These are phyloP conservation scores for Phragmatobia fuliginosa DNA, from an alignment of 2,888 invertebrate genomes.

Conservation along the genomic window DNA sequence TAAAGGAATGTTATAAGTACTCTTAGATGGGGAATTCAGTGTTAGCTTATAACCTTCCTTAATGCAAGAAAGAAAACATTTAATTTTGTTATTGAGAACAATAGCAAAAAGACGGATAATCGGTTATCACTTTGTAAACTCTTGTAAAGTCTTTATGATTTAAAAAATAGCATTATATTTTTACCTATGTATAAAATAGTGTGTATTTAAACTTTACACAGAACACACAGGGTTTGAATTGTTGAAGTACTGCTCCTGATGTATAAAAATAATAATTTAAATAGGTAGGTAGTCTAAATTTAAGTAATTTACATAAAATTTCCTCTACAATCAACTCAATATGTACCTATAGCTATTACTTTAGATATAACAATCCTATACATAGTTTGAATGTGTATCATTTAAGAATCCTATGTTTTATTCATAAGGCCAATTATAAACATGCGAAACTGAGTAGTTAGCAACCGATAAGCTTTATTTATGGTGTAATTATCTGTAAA, in stretches of 20 bases:
- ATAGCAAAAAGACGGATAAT: no score
- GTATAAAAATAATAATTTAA: background rate
- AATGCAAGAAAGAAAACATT: no score
- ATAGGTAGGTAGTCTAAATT: background rate
- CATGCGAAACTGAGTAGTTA: conserved; percentile 38
- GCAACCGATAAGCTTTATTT: conserved; percentile 49
- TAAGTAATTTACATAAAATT: background rate
- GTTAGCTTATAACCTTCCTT: background rate
- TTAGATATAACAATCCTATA: background rate
- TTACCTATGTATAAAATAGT: background rate
- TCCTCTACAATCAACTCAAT: background rate
- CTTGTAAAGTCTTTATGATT: no score
- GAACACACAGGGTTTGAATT: background rate
- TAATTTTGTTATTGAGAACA: no score
- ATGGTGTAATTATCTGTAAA: conserved; percentile 52
- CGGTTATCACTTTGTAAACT: no score
- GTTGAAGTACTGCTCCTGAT: background rate
- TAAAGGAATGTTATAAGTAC: background rate
- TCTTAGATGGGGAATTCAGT: background rate
- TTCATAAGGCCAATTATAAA: conserved; percentile 43
- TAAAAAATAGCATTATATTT: background rate
- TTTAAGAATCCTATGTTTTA: conserved; percentile 30
- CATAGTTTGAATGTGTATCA: background rate
- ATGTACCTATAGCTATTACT: background rate
- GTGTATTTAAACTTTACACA: background rate